Evolutionary conservation across 2,888 invertebrate species (phyloP), one percentile per base, ranked within the genome.

Genomic region (Alitta virens): DNA sequence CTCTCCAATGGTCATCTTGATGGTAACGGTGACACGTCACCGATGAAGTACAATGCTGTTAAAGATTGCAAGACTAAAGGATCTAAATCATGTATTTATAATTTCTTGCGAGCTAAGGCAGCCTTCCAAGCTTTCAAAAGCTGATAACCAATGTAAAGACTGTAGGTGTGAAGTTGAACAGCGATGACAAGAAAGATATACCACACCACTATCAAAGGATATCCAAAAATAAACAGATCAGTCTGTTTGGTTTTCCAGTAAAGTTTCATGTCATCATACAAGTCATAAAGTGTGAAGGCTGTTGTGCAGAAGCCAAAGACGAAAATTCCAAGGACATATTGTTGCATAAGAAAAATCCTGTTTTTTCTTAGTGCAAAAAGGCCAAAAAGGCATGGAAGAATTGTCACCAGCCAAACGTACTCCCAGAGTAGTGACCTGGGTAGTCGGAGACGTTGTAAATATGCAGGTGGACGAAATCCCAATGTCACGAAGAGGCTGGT

Each of bases 381-480:
- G 3, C 92, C 95, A 63, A 94, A 84, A 82, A 94, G 89, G 16
- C 92, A 91, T 43, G 92, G 86, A 38, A 92, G 81, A 62, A 94
- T 84, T 72, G 94, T 94, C 24, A 88, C 83, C 71, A 92, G 88
- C 95, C 96, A 97, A 74, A 91, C 87, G 82, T 94, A 96, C 83
- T 97, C 96, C 96, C 96, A 97, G 84, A 89, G 87, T 53, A 91
- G 83, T 1, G 93, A 92, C 88, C 90, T 88, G 71, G 97, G 96
- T 83, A 97, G 89, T 84, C 91, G 90, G 70, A 95, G 84, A 82
- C 94, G 94, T 83, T 95, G 94, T 77, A 97, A 90, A 57, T 70
- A 70, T 84, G 93, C 92, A 81, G 96, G 86, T 76, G 94, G 91
- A 83, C 95, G 94, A 82, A 96, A 89, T 82, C 96, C 95, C 75